Evolutionary conservation across 2,113 vertebrate genomes (phyloP), one percentile per base, ranked within the genome.

Genomic region (Hiodon alosoides): DNA sequence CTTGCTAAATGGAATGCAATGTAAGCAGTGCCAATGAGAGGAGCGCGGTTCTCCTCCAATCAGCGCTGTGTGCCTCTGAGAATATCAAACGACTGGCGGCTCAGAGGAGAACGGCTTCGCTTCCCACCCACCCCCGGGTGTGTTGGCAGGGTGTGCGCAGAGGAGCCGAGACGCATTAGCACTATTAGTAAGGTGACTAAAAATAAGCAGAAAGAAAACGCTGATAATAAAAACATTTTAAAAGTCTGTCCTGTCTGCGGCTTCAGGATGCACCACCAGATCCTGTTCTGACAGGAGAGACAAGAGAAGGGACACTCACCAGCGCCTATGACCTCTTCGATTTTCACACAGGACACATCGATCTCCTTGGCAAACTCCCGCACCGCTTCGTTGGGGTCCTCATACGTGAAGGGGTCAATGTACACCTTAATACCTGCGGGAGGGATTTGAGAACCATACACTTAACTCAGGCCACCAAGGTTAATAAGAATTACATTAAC

Each of bases 281-380:
- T 31, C 54, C 54, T 57, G 54, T 57, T 10, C 5, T 57, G 54
- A 5, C 54, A 57, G 10, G 31, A 31, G 31, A 31, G 53, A 48
- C 11, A 48, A 5, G 14, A 47, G 3, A n/a, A 4, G 47, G 4
- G 67, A 11, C 11, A 62, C 75, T 74, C 31, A 90, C 90, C 89
- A 77, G 90, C 90, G 69, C 90, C 90, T 4, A 91, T 91, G 57
- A 91, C 90, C 5, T 91, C 89, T 77, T 91, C 90, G 0, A 91
- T 91, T 83, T 91, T 90, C 0, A 91, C 90, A 3, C 85, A 90
- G 46, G 88, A 88, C 13, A 86, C 88, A 54, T 91, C 87, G 52
- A 91, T 91, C 86, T 91, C 90, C 46, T 89, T 90, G 70, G 90
- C 82, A 47, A 90, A 91, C 79, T 90, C 88, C 9, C 86, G 82